These are phyloP conservation scores for Epistrophella euchroma DNA, from an alignment of 2,888 invertebrate genomes.

Conservation along the genomic window DNA sequence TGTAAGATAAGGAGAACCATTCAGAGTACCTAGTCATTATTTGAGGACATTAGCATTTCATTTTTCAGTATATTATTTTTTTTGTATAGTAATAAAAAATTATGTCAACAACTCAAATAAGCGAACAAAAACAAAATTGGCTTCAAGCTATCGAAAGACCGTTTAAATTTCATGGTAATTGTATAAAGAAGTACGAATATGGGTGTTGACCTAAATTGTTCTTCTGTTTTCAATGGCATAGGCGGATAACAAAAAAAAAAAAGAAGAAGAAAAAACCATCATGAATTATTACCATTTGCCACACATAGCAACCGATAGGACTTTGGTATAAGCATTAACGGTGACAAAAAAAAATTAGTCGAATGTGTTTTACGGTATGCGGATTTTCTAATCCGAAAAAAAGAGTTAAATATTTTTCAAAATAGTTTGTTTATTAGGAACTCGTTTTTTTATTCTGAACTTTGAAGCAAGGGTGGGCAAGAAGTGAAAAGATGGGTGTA, in stretches of 20 bases:
- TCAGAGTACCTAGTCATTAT: no score
- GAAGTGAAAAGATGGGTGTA: no score
- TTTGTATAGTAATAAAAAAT: background rate
- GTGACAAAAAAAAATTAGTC: background rate
- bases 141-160: background rate
- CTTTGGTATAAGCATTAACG: background rate
- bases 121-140: background rate
- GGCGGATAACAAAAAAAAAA: background rate
- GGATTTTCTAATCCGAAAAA: background rate
- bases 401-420: background rate
- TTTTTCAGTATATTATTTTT: background rate
- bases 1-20: background rate
- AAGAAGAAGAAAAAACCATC: background rate
- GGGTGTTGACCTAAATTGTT: background rate
- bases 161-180: background rate
- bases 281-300: background rate
- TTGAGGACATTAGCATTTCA: constrained; percentile 7
- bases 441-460: background rate
- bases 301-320: background rate
- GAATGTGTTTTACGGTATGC: background rate
- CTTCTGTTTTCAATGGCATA: background rate
- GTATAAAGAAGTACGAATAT: background rate
- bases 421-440: background rate
- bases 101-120: background rate
- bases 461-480: no score